Percentiles rank a stretch among this genome's conserved stretches.
phyloP scores from a whole-genome alignment of 1,140 invertebrate species.

The Zaprionus camerounensis region DNA sequence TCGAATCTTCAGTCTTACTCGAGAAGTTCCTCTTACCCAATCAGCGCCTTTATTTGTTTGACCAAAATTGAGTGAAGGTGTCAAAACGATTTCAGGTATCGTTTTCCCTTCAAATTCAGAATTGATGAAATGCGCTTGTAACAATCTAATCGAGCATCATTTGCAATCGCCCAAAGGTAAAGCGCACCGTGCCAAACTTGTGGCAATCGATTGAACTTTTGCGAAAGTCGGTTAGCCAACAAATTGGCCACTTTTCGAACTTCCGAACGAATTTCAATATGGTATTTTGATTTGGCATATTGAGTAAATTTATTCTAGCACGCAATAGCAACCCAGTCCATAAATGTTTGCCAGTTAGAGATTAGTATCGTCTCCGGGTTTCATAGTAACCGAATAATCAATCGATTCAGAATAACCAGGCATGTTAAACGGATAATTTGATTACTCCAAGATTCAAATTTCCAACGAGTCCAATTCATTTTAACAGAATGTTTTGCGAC shows the following conservation, averaged over 20 bases:
- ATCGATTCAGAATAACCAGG: too few species aligned
- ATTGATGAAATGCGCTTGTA: conserved; percentile 7
- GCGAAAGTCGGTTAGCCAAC: neutral
- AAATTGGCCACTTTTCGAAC: conserved; percentile 2
- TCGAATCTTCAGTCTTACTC: neutral
- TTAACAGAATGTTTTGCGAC: too few species aligned
- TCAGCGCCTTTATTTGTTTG: too few species aligned
- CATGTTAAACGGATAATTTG: too few species aligned
- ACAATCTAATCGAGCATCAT: conserved; percentile 7
- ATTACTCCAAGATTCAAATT: too few species aligned
- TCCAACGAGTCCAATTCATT: too few species aligned
- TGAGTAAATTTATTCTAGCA: neutral
- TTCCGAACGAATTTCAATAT: conserved; percentile 7
- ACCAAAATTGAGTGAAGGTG: neutral
- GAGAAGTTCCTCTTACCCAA: too few species aligned
- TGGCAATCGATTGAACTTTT: conserved; percentile 4
- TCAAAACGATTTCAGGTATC: conserved; percentile 1
- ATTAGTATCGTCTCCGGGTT: too few species aligned
- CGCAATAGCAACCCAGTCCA: neutral
- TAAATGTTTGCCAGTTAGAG: neutral
- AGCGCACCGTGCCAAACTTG: neutral
- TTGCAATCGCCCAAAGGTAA: conserved; percentile 4
- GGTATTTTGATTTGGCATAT: conserved; percentile 1
- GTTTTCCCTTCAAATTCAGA: neutral
- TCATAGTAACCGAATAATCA: too few species aligned